Percentiles rank a stretch among this genome's conserved stretches.
Conservation (phyloP, 2,113 vertebrate genomes). For the Corythaeola cristata region DNA sequence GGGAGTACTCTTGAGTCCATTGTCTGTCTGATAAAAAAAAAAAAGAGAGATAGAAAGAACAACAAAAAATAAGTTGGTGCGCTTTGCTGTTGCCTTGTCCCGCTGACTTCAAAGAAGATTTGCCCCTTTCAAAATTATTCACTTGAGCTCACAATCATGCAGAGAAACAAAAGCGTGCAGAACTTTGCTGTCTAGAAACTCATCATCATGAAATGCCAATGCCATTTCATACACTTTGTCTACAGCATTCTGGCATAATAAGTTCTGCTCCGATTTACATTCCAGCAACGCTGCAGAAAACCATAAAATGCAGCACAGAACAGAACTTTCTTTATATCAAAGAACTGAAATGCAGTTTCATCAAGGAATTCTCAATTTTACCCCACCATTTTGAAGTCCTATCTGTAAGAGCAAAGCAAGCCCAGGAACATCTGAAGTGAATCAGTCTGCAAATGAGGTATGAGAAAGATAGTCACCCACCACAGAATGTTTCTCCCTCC, state of each 20-base stretch:
- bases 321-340: not conserved
- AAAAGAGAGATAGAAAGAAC: not conserved
- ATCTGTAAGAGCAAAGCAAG: not conserved
- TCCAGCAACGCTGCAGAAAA: not conserved
- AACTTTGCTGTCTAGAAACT: not conserved
- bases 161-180: not conserved
- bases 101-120: not conserved
- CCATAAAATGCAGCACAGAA: not conserved
- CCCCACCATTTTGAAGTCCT: not conserved
- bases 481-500: not conserved
- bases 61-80: not conserved
- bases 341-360: not conserved
- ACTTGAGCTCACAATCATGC: not conserved
- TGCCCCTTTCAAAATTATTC: not conserved
- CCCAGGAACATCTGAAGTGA: not conserved
- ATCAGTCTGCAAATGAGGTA: rapidly evolving
- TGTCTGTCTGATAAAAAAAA: slow-evolving; percentile 72
- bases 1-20: slow-evolving; percentile 78
- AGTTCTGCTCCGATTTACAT: not conserved
- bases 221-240: not conserved
- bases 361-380: not conserved
- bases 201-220: not conserved
- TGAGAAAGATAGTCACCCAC: not conserved
- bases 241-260: not conserved
- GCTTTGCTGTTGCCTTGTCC: not conserved